A percentile compares a stretch with the other conserved stretches of the same genome.
Evolutionary conservation across 2,797 vertebrate species (phyloP).

Genomic region (Phrynocephalus vlangalii): DNA sequence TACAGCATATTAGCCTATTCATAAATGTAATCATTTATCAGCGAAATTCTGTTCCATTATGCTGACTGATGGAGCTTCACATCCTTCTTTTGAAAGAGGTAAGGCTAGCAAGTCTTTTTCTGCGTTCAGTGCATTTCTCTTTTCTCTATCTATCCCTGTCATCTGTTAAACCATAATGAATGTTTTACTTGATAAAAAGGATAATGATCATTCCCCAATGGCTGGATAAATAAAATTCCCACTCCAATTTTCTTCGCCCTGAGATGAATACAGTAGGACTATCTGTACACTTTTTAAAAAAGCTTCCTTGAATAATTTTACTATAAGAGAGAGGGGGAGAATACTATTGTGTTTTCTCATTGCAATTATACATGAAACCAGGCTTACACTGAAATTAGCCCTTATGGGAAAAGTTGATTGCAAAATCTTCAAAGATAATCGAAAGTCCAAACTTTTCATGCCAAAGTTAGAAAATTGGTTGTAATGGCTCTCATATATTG

Average conservation of each 20-base stretch:
- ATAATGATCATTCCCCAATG: slow-evolving; percentile 26
- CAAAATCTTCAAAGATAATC: slow-evolving; percentile 10
- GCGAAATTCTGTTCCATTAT: slow-evolving; percentile 35
- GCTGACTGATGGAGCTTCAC: slow-evolving; percentile 31
- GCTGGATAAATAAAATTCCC: slow-evolving; percentile 42
- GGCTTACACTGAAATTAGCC: neutral
- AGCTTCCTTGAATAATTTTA: slow-evolving; percentile 23
- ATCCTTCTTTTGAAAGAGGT: slow-evolving; percentile 43
- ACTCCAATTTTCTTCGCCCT: slow-evolving; percentile 27
- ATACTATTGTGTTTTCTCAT: neutral
- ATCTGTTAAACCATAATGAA: slow-evolving; percentile 38
- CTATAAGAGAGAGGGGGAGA: neutral
- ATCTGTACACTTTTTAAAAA: neutral
- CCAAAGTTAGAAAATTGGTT: neutral
- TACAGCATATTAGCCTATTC: slow-evolving; percentile 22
- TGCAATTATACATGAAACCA: neutral
- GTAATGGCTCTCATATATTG: neutral
- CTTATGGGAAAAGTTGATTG: slow-evolving; percentile 5
- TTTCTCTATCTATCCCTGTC: slow-evolving; percentile 32
- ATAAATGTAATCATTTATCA: slow-evolving; percentile 31
- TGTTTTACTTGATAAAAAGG: slow-evolving; percentile 42
- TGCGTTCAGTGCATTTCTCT: slow-evolving; percentile 27
- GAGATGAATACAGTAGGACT: slow-evolving; percentile 25
- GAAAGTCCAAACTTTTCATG: neutral
- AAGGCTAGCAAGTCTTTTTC: neutral